Conservation (phyloP, 2,113 vertebrate genomes). For the Heterotilapia buettikoferi region DNA sequence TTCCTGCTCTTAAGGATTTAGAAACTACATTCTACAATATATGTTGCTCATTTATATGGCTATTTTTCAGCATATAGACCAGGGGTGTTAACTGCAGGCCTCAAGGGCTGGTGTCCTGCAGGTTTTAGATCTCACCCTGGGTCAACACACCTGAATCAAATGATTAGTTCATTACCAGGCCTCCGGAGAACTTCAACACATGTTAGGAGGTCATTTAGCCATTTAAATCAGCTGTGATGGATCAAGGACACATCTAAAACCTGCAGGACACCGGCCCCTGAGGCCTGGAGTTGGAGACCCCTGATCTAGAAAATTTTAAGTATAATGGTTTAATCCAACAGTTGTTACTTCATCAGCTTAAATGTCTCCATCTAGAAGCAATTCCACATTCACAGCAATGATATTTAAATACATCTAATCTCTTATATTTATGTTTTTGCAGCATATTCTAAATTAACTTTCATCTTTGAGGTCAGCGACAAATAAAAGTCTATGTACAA, state of each 20-base stretch:
- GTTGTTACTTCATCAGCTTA: background rate
- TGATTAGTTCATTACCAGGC: too few relatives aligned
- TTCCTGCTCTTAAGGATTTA: too few relatives aligned
- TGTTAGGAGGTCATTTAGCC: too few relatives aligned
- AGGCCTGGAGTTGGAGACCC: background rate
- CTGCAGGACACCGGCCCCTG: background rate
- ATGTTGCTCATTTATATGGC: too few relatives aligned
- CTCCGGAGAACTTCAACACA: too few relatives aligned
- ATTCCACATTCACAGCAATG: background rate
- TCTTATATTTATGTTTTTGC: background rate
- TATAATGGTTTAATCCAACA: background rate
- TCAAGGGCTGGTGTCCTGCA: too few relatives aligned
- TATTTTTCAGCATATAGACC: too few relatives aligned
- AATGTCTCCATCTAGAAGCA: background rate
- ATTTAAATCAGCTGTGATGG: background rate
- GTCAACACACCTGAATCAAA: too few relatives aligned
- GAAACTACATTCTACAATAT: too few relatives aligned
- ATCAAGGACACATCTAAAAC: background rate
- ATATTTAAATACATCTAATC: background rate
- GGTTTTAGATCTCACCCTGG: too few relatives aligned
- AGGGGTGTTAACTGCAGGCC: too few relatives aligned
- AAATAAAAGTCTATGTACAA: background rate
- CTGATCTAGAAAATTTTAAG: background rate
- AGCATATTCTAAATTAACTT: background rate
- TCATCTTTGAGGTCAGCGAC: accelerated